Conservation (phyloP, 2,888 invertebrate species). For the Serrognathus titanus region DNA sequence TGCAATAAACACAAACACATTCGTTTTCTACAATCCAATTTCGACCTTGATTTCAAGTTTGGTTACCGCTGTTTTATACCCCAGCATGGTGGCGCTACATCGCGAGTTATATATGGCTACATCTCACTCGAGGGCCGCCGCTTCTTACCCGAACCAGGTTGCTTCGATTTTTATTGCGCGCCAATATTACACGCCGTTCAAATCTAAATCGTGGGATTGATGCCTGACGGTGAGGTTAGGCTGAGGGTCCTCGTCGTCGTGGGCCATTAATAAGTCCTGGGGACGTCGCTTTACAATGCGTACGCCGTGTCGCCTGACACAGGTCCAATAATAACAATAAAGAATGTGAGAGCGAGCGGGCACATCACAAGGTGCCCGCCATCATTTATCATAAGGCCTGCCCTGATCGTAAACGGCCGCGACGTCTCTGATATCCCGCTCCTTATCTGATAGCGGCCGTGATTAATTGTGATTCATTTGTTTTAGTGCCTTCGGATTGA, state of each 20-base stretch:
- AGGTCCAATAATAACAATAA: background rate
- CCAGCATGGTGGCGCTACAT: constrained; percentile 35
- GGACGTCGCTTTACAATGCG: background rate
- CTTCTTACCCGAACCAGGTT: constrained; percentile 20
- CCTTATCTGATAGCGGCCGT: constrained; percentile 9
- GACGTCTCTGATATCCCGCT: constrained; percentile 1
- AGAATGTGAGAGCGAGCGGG: background rate
- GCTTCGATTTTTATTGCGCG: constrained; percentile 25
- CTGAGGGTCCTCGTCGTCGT: no score
- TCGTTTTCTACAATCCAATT: background rate
- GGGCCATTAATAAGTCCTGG: no score
- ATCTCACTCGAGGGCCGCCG: constrained; percentile 31
- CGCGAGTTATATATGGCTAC: constrained; percentile 34
- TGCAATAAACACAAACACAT: background rate
- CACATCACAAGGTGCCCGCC: constrained; percentile 18
- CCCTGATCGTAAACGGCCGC: constrained; percentile 25
- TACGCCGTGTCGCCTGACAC: background rate
- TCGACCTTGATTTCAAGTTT: constrained; percentile 27
- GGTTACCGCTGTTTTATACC: constrained; percentile 21
- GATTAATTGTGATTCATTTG: constrained; percentile 15
- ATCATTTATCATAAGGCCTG: constrained; percentile 26
- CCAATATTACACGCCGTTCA: no score
- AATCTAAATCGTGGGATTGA: no score
- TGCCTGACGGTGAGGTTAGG: no score
- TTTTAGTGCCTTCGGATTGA: constrained; percentile 11